Evolutionary conservation across 2,888 invertebrate genomes (phyloP).

Genomic region (Osedax frankpressi): DNA sequence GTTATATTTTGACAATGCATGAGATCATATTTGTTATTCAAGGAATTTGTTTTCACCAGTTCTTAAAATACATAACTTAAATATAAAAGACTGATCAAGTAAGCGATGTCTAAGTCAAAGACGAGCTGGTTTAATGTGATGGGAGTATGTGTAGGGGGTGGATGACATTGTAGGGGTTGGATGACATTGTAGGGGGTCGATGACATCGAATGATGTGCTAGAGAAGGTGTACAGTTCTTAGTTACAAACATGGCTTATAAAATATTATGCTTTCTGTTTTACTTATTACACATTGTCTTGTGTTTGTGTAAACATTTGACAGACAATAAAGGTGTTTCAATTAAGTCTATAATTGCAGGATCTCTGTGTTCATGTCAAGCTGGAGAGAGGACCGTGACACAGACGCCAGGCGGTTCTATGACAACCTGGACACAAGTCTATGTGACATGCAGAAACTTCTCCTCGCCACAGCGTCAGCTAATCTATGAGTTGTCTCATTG

Average conservation of each 20-base stretch:
- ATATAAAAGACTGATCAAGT: neutral
- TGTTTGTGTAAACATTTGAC: no score
- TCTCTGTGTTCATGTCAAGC: neutral
- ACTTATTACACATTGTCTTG: no score
- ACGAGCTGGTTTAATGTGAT: neutral
- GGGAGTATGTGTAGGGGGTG: no score
- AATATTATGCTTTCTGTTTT: no score
- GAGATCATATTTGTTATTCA: neutral
- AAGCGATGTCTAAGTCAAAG: neutral
- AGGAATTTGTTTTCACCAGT: neutral
- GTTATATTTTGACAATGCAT: neutral
- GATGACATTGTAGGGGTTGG: no score
- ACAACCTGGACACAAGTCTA: conserved; percentile 4
- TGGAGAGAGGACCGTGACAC: neutral
- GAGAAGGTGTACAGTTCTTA: no score
- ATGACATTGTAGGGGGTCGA: no score
- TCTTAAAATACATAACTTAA: neutral
- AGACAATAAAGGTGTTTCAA: no score
- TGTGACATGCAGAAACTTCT: conserved; percentile 9
- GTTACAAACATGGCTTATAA: no score
- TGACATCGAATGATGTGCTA: no score
- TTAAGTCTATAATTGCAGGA: no score
- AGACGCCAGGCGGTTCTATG: neutral
- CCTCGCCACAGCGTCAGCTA: neutral
- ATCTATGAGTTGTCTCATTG: neutral